Percentiles rank a stretch among this genome's conserved stretches.
Evolutionary conservation across 2,888 invertebrate genomes (phyloP).

Genomic region (Choristoneura rosaceana): DNA sequence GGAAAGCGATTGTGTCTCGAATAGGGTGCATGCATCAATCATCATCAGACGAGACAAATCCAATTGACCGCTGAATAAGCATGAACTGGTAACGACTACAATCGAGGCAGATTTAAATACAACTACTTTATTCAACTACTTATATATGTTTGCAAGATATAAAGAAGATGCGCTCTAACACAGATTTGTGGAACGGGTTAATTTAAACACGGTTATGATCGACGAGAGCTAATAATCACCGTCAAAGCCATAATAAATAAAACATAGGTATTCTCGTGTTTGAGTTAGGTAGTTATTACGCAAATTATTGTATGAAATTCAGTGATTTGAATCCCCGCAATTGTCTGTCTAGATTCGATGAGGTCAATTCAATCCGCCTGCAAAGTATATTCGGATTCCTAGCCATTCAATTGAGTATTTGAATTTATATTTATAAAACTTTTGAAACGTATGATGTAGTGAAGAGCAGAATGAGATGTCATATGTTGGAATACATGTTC

Average conservation of each 20-base stretch:
- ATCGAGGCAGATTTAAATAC: slow-evolving; percentile 21
- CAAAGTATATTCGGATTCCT: too few species aligned
- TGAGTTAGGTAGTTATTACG: too few species aligned
- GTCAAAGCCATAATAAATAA: too few species aligned
- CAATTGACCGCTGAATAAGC: slow-evolving; percentile 34
- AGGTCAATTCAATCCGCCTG: too few species aligned
- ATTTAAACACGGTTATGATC: too few species aligned
- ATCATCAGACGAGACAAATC: slow-evolving; percentile 56
- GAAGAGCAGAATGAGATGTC: neutral
- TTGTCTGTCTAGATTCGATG: too few species aligned
- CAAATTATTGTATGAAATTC: too few species aligned
- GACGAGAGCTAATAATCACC: too few species aligned
- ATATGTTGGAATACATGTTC: neutral
- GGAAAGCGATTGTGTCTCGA: slow-evolving; percentile 64
- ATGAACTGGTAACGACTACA: slow-evolving; percentile 13
- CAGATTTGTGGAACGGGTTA: neutral
- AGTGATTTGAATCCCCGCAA: too few species aligned
- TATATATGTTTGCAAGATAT: neutral
- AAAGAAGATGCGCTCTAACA: neutral
- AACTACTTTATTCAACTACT: neutral
- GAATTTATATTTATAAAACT: too few species aligned
- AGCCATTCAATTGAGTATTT: too few species aligned
- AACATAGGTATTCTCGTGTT: too few species aligned
- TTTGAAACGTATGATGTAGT: neutral
- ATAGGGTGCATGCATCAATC: slow-evolving; percentile 74